Conservation (phyloP, 2,113 vertebrate genomes). For the Orthonyx spaldingii region DNA sequence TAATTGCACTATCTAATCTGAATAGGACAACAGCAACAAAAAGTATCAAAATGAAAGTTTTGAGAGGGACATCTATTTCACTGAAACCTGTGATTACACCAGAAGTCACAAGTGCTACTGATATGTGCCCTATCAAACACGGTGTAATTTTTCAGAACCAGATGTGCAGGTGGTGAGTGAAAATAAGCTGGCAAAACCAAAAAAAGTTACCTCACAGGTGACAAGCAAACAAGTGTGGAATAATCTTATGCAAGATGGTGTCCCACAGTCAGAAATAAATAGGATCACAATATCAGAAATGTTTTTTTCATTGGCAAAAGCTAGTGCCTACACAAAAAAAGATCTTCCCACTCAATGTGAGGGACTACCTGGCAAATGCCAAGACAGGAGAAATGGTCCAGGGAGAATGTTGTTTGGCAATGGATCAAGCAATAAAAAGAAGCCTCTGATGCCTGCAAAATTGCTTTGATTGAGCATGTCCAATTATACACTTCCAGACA, state of each 20-base stretch:
- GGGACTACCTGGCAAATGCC: neutral
- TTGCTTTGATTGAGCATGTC: neutral
- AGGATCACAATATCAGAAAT: neutral
- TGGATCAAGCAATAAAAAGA: neutral
- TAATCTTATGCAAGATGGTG: neutral
- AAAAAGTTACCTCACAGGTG: neutral
- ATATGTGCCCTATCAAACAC: neutral
- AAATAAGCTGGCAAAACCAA: neutral
- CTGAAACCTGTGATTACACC: neutral
- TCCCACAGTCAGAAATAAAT: neutral
- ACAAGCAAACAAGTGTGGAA: neutral
- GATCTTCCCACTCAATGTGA: neutral
- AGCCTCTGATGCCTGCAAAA: neutral
- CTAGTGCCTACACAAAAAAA: neutral
- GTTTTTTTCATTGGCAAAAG: neutral
- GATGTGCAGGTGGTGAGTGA: neutral
- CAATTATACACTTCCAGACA: neutral
- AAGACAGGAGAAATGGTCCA: neutral
- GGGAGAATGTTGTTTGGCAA: neutral
- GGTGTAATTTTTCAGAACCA: neutral
- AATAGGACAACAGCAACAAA: neutral
- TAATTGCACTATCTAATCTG: neutral
- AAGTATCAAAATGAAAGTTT: neutral
- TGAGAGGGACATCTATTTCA: neutral
- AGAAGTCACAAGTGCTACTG: neutral